phyloP scores from a whole-genome alignment of 2,888 invertebrate genomes.

The Eupelmus urozonus region DNA sequence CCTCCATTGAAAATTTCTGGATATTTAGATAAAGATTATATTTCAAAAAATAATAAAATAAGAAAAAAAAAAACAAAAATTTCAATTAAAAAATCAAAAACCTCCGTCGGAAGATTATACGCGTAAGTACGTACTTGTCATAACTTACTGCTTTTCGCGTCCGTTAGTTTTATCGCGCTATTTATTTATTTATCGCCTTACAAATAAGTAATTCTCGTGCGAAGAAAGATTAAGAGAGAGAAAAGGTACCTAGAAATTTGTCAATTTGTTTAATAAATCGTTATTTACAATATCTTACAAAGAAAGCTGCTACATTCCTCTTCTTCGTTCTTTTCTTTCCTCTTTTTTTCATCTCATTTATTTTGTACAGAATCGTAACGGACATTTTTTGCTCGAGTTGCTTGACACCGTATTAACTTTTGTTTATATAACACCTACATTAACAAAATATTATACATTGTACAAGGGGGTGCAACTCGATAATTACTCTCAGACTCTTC shows the following conservation, averaged over 20 bases:
- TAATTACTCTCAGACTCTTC: slow-evolving; percentile 60
- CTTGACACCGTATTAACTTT: slow-evolving; percentile 61
- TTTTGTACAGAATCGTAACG: slow-evolving; percentile 70
- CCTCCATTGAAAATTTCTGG: slow-evolving; percentile 52
- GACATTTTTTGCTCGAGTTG: slow-evolving; percentile 63
- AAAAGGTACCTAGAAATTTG: slow-evolving; percentile 73
- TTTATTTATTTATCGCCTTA: slow-evolving; percentile 63
- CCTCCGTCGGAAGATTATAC: slow-evolving; percentile 56
- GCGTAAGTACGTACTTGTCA: slow-evolving; percentile 58
- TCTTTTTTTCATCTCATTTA: slow-evolving; percentile 62
- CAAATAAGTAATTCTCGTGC: slow-evolving; percentile 66
- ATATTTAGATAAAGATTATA: slow-evolving; percentile 37
- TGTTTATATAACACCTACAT: slow-evolving; percentile 71
- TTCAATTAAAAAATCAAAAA: slow-evolving; percentile 29
- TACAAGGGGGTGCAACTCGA: slow-evolving; percentile 71
- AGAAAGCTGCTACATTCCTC: slow-evolving; percentile 73
- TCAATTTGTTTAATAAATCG: slow-evolving; percentile 76
- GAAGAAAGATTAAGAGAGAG: slow-evolving; percentile 69
- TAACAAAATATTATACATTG: slow-evolving; percentile 76
- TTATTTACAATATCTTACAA: slow-evolving; percentile 78
- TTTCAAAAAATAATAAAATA: slow-evolving; percentile 25
- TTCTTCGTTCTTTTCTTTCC: slow-evolving; percentile 70
- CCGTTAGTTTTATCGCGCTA: slow-evolving; percentile 58
- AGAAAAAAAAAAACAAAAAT: slow-evolving; percentile 29
- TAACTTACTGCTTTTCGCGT: slow-evolving; percentile 60